Evolutionary conservation across 2,113 vertebrate species (phyloP).

Genomic region (Bambusicola thoracicus): DNA sequence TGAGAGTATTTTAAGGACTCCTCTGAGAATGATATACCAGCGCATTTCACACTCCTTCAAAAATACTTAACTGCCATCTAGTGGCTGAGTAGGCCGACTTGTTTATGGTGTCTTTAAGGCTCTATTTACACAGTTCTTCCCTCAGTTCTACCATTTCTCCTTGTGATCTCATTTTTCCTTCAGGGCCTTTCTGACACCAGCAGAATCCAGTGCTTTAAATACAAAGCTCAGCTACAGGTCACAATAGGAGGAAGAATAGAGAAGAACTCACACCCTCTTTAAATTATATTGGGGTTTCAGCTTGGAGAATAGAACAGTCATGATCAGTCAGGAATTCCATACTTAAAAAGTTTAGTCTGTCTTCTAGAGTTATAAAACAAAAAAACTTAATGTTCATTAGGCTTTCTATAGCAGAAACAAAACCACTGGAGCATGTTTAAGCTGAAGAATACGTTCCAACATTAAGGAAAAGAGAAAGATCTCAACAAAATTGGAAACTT

Average conservation of each 20-base stretch:
- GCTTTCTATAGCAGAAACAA: neutral
- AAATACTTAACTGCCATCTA: constrained; percentile 75
- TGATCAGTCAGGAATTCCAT: neutral
- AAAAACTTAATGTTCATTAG: neutral
- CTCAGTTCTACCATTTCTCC: neutral
- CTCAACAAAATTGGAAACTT: neutral
- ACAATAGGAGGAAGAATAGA: neutral
- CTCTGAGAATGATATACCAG: fast-evolving
- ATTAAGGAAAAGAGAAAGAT: neutral
- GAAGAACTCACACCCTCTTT: neutral
- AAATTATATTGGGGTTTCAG: neutral
- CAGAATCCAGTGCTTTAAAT: neutral
- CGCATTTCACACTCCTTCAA: neutral
- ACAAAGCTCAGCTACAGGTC: neutral
- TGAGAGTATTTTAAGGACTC: no score
- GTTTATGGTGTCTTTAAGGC: neutral
- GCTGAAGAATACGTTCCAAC: neutral
- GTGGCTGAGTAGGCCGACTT: neutral
- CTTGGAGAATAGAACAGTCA: neutral
- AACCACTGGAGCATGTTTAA: fast-evolving
- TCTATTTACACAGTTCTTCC: neutral
- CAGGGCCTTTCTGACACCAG: fast-evolving
- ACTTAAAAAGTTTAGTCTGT: neutral
- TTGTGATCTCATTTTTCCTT: neutral
- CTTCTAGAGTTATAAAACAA: neutral